Evolutionary conservation across 2,888 invertebrate species (phyloP).

Genomic region (Hypselothyrea guttata): DNA sequence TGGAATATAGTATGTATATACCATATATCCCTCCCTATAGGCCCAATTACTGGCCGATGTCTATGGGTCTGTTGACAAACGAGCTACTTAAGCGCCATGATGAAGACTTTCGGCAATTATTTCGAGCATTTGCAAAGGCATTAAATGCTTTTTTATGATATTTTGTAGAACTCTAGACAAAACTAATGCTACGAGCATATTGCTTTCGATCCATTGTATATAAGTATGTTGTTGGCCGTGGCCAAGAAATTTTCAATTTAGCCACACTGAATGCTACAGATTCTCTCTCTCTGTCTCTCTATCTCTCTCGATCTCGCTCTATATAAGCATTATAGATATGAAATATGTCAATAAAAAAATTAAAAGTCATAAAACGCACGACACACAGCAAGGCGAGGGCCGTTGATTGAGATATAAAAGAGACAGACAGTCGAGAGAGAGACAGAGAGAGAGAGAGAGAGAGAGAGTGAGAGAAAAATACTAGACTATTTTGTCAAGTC

Average conservation of each 20-base stretch:
- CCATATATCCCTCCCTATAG: not conserved
- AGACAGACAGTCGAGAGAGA: no score
- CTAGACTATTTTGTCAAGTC: not conserved
- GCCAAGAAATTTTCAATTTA: conserved; percentile 44
- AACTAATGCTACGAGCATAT: conserved; percentile 39
- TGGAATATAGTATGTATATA: no score
- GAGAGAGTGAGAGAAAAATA: not conserved
- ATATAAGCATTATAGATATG: conserved; percentile 10
- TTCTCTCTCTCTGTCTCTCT: no score
- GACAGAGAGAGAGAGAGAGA: not conserved
- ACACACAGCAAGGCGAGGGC: conserved; percentile 3
- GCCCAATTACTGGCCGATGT: no score
- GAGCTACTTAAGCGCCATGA: conserved; percentile 36
- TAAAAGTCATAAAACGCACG: conserved; percentile 44
- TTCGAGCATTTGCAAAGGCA: conserved; percentile 17
- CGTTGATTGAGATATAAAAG: conserved; percentile 1
- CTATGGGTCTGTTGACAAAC: conserved; percentile 8
- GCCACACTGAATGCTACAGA: conserved; percentile 1
- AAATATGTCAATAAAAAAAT: conserved; percentile 49
- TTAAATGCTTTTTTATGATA: conserved; percentile 30
- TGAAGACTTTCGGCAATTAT: conserved; percentile 24
- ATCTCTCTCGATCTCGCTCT: no score
- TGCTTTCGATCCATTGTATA: not conserved
- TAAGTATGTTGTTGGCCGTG: conserved; percentile 33
- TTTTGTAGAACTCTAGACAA: conserved; percentile 36